Evolutionary conservation across 2,113 vertebrate species (phyloP).

Genomic region (Calonectris borealis): DNA sequence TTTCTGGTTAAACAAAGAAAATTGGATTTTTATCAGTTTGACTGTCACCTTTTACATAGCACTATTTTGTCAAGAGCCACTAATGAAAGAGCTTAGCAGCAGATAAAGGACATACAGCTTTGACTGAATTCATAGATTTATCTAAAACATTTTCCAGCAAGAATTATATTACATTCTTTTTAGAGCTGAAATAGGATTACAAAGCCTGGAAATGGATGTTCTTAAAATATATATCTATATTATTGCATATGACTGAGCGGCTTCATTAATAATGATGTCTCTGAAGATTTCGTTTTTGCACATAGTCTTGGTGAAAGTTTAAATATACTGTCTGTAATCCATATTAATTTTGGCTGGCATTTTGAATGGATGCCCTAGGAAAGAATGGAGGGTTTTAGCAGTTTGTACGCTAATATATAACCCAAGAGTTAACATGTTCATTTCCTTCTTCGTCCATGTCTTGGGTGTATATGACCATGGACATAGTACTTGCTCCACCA

Average conservation of each 20-base stretch:
- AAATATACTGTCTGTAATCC: neutral
- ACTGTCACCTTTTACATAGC: neutral
- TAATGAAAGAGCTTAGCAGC: slow-evolving; percentile 19
- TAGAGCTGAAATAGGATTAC: slow-evolving; percentile 21
- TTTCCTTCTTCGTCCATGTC: neutral
- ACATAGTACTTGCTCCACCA: neutral
- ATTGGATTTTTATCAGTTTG: slow-evolving; percentile 4
- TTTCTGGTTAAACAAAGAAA: slow-evolving; percentile 40
- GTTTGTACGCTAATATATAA: neutral
- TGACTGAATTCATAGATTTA: neutral
- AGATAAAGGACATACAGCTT: neutral
- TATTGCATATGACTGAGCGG: neutral
- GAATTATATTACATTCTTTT: slow-evolving; percentile 6
- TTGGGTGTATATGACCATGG: neutral
- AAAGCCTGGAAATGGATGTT: neutral
- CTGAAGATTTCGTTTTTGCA: neutral
- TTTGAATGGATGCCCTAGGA: neutral
- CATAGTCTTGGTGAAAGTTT: neutral
- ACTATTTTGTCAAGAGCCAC: slow-evolving; percentile 24
- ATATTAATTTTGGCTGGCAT: neutral
- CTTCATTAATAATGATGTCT: slow-evolving; percentile 13
- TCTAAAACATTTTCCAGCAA: neutral
- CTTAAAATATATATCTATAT: slow-evolving; percentile 17
- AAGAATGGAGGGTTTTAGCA: neutral
- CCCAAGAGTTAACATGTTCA: neutral